phyloP scores from a whole-genome alignment of 2,888 invertebrate genomes.

The Pristionchus japonicus region DNA sequence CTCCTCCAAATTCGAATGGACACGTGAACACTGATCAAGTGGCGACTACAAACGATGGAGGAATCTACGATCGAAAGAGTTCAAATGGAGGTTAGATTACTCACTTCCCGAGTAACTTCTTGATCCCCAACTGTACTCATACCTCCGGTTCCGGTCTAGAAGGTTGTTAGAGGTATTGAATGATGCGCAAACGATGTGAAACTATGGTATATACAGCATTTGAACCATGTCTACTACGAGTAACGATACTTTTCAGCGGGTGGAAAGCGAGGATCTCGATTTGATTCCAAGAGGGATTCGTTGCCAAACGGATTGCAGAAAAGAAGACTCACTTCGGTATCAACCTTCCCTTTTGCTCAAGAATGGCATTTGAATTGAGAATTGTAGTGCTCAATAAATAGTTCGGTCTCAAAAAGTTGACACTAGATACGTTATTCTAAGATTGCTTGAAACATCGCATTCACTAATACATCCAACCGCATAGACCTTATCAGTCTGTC shows the following conservation, averaged over 20 bases:
- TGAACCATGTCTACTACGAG: not conserved
- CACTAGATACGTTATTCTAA: not conserved
- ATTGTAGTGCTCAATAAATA: too few relatives aligned
- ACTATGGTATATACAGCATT: not conserved
- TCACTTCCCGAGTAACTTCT: not conserved
- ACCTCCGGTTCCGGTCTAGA: not conserved
- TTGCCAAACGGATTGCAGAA: not conserved
- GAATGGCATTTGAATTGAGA: not conserved
- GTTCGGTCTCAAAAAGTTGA: not conserved
- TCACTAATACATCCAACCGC: not conserved
- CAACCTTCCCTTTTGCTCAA: not conserved
- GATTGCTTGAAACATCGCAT: not conserved
- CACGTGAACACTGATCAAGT: not conserved
- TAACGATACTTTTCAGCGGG: not conserved
- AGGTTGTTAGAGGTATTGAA: not conserved
- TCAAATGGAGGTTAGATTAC: not conserved
- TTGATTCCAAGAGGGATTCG: conserved; percentile 7
- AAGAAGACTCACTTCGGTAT: conserved; percentile 24
- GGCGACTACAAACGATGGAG: not conserved
- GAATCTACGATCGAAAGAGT: not conserved
- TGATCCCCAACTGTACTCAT: not conserved
- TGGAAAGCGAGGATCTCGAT: conserved; percentile 32
- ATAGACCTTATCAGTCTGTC: not conserved
- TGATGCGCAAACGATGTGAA: not conserved
- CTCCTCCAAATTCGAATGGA: conserved; percentile 1